Base-by-base conservation (phyloP, 2,888 invertebrate species). In the Metellina segmentata region DNA sequence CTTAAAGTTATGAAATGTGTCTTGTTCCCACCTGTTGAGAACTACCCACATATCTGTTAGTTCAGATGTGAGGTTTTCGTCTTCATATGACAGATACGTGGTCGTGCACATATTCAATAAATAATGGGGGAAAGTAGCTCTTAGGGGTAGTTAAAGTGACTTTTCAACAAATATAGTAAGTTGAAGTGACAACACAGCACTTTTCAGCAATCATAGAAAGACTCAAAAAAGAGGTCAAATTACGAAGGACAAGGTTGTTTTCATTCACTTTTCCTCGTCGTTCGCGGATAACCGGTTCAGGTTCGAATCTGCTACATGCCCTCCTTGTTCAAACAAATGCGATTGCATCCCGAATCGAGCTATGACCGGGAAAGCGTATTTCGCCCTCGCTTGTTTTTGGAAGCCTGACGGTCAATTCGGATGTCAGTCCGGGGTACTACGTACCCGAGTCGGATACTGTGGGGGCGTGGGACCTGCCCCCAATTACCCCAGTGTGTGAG, bases 331-430 rank as follows among this genome's bases (percentile, higher is more conserved):
- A 16, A 61, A 16, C 61, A 61, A 34, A 34, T 1, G 19, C 9
- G 19, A 4, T 19, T 8, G n/a, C 16, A 51, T 77, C 51, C 16
- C 11, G 19, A 8, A 51, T 11, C 16, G 51, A 52, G 11, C 83
- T 61, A 61, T 20, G 20, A 34, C 93, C 85, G 93, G 96, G 94
- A 97, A 96, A 94, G 98, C 98, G 7, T 98, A 98, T 0, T 98
- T 98, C 95, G 98, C 97, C 16, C 98, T 98, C 98, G 97, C 98
- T n/a, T 98, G 98, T 95, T 98, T 98, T 95, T 98, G 98, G 98
- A 97, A 97, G 51, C 97, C 97, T 85, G 98, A 98, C 94, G 97
- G 97, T 0, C 95, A 97, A 89, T 98, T 97, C 94, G 98, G 98
- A 2, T 96, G 96, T 9, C 96, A 96, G 83, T 96, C 96, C 7